These are phyloP conservation scores for Cettia cetti DNA, from an alignment of 2,113 vertebrate species.

Conservation along the genomic window DNA sequence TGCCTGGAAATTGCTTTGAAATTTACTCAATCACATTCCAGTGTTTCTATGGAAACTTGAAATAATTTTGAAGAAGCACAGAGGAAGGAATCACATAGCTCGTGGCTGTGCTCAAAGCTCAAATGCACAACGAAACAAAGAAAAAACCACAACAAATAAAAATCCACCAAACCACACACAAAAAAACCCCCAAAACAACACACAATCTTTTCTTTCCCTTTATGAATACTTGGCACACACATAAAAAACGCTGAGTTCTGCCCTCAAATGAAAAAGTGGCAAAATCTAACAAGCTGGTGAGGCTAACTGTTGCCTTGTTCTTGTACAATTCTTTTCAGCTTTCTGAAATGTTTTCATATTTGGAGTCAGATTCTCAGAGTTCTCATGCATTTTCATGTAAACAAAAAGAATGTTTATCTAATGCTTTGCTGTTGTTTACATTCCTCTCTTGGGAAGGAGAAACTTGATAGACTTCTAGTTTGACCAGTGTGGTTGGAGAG, in stretches of 20 bases:
- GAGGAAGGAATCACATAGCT: not conserved
- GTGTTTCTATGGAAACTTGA: not conserved
- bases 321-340: too few relatives aligned
- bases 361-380: too few relatives aligned
- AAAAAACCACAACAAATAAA: not conserved
- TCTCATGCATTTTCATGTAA: too few relatives aligned
- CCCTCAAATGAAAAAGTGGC: not conserved
- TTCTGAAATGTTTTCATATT: too few relatives aligned
- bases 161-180: not conserved
- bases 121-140: not conserved
- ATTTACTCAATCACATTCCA: not conserved
- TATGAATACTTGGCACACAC: not conserved
- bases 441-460: too few relatives aligned
- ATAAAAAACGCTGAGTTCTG: not conserved
- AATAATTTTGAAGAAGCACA: not conserved
- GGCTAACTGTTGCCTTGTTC: too few relatives aligned
- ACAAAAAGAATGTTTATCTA: too few relatives aligned
- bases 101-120: not conserved
- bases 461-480: too few relatives aligned
- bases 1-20: not conserved
- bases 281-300: not conserved
- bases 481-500: too few relatives aligned
- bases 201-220: not conserved
- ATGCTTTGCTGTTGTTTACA: too few relatives aligned
- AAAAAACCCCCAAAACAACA: not conserved